These are phyloP conservation scores for Crematogaster levior DNA, from an alignment of 2,888 invertebrate genomes.

Conservation along the genomic window DNA sequence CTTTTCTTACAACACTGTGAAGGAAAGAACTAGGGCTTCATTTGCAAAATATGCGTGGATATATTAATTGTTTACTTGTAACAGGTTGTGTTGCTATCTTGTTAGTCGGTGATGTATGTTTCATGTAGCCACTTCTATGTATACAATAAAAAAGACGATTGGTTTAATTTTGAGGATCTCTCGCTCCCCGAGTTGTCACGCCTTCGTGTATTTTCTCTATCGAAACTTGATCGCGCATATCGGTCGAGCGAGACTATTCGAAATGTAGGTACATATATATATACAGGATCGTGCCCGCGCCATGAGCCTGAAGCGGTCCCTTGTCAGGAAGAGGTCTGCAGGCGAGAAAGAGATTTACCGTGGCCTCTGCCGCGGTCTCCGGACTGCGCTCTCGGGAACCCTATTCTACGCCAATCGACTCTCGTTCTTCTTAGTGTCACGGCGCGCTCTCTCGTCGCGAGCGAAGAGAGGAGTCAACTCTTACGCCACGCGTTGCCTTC, in stretches of 20 bases:
- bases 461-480: constrained; percentile 77
- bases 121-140: not conserved
- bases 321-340: constrained; percentile 78
- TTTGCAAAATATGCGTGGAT: not conserved
- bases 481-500: constrained; percentile 84
- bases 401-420: constrained; percentile 82
- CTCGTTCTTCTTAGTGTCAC: constrained; percentile 84
- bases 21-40: not conserved
- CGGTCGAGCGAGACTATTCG: constrained; percentile 48
- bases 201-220: constrained; percentile 26
- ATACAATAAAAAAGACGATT: not conserved
- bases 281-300: constrained; percentile 67
- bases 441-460: constrained; percentile 68
- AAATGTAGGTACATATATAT: constrained; percentile 49
- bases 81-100: not conserved
- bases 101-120: not conserved
- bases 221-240: not conserved
- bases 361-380: constrained; percentile 66
- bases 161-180: not conserved
- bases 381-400: constrained; percentile 72
- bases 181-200: not conserved
- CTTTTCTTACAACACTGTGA: not conserved
- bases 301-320: constrained; percentile 67
- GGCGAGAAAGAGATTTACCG: constrained; percentile 84
- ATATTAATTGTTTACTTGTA: not conserved